These are phyloP conservation scores for Oscheius sp. DNA, from an alignment of 2,888 invertebrate genomes.

Conservation along the genomic window DNA sequence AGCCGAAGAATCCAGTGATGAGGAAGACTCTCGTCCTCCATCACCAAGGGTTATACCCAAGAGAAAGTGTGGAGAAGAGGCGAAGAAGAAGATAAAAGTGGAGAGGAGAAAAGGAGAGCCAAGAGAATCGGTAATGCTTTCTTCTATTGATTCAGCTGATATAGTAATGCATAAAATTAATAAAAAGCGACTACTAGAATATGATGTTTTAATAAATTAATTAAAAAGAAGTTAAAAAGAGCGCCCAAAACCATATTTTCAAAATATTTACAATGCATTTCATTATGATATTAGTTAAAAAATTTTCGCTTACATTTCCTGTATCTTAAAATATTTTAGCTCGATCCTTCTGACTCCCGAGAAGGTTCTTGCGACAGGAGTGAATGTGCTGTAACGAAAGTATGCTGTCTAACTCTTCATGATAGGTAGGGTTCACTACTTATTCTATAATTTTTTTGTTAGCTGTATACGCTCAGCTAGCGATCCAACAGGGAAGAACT, in stretches of 20 bases:
- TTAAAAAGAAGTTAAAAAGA: too few species aligned
- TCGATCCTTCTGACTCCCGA: conserved; percentile 28
- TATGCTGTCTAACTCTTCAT: conserved; percentile 36
- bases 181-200: too few species aligned
- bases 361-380: conserved; percentile 56
- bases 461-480: conserved; percentile 27
- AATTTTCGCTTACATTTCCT: background rate
- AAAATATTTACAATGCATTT: too few species aligned
- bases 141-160: too few species aligned
- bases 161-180: too few species aligned
- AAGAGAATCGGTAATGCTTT: too few species aligned
- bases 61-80: conserved; percentile 42
- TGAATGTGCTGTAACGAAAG: conserved; percentile 44
- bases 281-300: background rate
- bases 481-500: conserved; percentile 36
- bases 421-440: background rate
- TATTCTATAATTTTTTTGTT: background rate
- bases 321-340: background rate
- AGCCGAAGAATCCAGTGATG: conserved; percentile 2
- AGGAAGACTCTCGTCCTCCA: conserved; percentile 26
- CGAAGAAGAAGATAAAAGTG: conserved; percentile 40
- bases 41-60: conserved; percentile 31
- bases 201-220: too few species aligned
- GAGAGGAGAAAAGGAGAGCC: background rate
- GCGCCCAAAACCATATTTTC: too few species aligned